Percentiles rank a stretch among this genome's conserved stretches.
These are phyloP conservation scores for Corythucha ciliata DNA, from an alignment of 2,888 invertebrate species.

Conservation along the genomic window DNA sequence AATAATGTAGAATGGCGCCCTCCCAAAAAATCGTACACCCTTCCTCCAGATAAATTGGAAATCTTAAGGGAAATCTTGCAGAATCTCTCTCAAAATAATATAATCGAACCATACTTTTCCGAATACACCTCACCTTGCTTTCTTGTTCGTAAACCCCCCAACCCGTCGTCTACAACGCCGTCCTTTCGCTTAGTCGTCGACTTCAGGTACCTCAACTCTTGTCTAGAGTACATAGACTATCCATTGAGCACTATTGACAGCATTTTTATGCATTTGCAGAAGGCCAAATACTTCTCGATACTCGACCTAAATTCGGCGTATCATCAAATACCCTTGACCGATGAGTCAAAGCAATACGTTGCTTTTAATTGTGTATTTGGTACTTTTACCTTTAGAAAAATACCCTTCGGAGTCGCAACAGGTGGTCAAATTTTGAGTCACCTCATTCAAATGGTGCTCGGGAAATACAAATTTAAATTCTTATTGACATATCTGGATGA, in stretches of 20 bases:
- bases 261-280: constrained; percentile 5
- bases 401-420: constrained; percentile 21
- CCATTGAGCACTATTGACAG: constrained; percentile 13
- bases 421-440: background rate
- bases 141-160: too few relatives aligned
- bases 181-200: too few relatives aligned
- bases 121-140: too few relatives aligned
- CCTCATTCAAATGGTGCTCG: constrained; percentile 23
- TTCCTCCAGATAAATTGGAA: too few relatives aligned
- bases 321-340: constrained; percentile 14
- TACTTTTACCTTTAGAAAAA: constrained; percentile 14
- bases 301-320: constrained; percentile 21
- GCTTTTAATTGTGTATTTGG: constrained; percentile 14
- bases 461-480: constrained; percentile 24
- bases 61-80: too few relatives aligned
- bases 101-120: too few relatives aligned
- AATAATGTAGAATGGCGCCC: too few relatives aligned
- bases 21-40: too few relatives aligned
- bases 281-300: constrained; percentile 16
- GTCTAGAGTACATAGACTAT: background rate
- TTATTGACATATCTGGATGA: constrained; percentile 28
- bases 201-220: constrained; percentile 21
- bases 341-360: background rate
- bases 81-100: too few relatives aligned
- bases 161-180: too few relatives aligned